A percentile compares a stretch with the other conserved stretches of the same genome.
phyloP scores from a whole-genome alignment of 2,888 invertebrate species.

The Lordiphosa fenestrarum region DNA sequence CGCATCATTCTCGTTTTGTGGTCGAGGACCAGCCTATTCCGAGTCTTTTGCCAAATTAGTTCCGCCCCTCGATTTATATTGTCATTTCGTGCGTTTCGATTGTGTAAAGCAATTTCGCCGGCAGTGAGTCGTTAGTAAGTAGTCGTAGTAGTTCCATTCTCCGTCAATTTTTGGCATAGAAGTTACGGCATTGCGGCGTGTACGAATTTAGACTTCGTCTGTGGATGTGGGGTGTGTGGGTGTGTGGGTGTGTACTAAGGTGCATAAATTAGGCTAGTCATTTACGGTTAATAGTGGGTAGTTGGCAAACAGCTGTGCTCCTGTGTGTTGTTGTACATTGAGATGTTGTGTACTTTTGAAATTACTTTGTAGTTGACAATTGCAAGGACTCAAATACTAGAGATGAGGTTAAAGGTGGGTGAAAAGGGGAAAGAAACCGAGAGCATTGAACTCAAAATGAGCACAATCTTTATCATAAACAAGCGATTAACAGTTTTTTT shows the following conservation, averaged over 20 bases:
- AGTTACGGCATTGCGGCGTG: slow-evolving; percentile 71
- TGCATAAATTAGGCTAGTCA: slow-evolving; percentile 69
- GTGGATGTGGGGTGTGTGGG: slow-evolving; percentile 5
- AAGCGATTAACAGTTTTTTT: no score
- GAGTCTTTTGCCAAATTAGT: slow-evolving; percentile 79
- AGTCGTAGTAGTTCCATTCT: slow-evolving; percentile 14
- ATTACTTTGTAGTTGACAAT: slow-evolving; percentile 46
- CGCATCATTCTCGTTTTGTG: slow-evolving; percentile 59
- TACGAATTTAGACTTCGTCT: slow-evolving; percentile 49
- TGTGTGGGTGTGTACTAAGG: slow-evolving; percentile 35
- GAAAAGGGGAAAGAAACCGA: no score
- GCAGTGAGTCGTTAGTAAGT: slow-evolving; percentile 4
- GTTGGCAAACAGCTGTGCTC: slow-evolving; percentile 4
- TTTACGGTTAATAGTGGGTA: slow-evolving; percentile 66
- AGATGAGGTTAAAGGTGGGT: background rate
- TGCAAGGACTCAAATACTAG: slow-evolving; percentile 7
- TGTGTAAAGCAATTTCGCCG: slow-evolving; percentile 64
- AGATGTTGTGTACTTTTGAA: slow-evolving; percentile 53
- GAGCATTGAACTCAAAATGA: no score
- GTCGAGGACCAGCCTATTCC: slow-evolving; percentile 68
- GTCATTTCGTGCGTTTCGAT: slow-evolving; percentile 77
- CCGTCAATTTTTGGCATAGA: slow-evolving; percentile 48
- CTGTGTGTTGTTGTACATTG: slow-evolving; percentile 21
- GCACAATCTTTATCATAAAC: no score
- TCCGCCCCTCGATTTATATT: slow-evolving; percentile 81